Evolutionary conservation across 2,797 vertebrate genomes (phyloP).

Genomic region (Orestias chungarensis): DNA sequence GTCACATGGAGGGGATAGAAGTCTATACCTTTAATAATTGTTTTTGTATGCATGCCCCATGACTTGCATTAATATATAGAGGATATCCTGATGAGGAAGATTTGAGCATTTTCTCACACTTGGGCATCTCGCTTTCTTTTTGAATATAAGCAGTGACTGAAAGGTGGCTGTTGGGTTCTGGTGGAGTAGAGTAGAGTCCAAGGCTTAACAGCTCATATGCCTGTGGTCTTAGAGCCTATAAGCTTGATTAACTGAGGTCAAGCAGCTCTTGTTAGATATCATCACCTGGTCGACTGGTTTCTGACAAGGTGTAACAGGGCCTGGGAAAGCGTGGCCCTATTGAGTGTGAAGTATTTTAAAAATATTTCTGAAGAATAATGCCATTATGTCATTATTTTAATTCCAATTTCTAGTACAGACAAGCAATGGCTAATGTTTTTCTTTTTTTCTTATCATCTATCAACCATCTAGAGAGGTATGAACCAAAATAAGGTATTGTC

Average conservation of each 20-base stretch:
- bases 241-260: constrained; percentile 39
- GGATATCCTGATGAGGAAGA: neutral
- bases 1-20: neutral
- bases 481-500: neutral
- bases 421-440: neutral
- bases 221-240: constrained; percentile 17
- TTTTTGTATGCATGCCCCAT: neutral
- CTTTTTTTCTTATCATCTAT: neutral
- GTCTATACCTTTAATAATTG: neutral
- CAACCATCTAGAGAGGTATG: neutral
- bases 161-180: constrained; percentile 49
- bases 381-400: neutral
- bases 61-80: neutral
- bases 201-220: constrained; percentile 34
- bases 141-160: constrained; percentile 68
- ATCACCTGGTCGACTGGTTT: constrained; percentile 33
- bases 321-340: constrained; percentile 44
- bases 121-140: constrained; percentile 57
- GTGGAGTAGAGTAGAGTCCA: constrained; percentile 12
- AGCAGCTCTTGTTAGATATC: constrained; percentile 25
- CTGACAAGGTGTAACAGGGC: constrained; percentile 10
- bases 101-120: constrained; percentile 16
- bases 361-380: neutral
- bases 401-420: neutral
- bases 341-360: constrained; percentile 1